These are phyloP conservation scores for Trachymyrmex septentrionalis DNA, from an alignment of 1,140 invertebrate genomes.

Conservation along the genomic window DNA sequence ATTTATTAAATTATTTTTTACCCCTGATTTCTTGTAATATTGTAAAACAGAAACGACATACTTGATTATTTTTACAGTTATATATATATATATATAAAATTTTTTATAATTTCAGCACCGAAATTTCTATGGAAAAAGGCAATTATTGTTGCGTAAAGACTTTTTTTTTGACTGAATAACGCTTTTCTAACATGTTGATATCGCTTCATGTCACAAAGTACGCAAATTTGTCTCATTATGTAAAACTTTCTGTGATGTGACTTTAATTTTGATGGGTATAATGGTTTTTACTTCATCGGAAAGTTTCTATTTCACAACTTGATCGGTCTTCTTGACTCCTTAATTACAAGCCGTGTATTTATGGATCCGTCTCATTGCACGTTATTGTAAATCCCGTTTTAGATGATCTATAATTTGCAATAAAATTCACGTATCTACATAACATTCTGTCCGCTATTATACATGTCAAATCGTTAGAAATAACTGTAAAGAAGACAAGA, in stretches of 20 bases:
- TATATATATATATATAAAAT: neutral
- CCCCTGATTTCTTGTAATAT: neutral
- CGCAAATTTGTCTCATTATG: constrained; percentile 34
- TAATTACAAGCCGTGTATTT: constrained; percentile 40
- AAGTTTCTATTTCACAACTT: constrained; percentile 54
- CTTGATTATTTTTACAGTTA: neutral
- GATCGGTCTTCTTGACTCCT: constrained; percentile 40
- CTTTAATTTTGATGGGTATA: constrained; percentile 44
- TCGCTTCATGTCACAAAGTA: constrained; percentile 27
- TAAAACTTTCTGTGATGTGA: constrained; percentile 45
- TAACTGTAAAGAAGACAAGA: neutral
- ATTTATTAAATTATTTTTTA: neutral
- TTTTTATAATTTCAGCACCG: neutral
- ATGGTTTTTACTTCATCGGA: constrained; percentile 5
- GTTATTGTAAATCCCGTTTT: constrained; percentile 16
- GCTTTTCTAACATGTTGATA: constrained; percentile 32
- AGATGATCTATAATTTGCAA: neutral
- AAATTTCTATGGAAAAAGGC: constrained; percentile 10
- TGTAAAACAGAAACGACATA: neutral
- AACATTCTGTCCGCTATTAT: neutral
- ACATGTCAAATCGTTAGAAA: neutral
- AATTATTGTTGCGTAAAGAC: constrained; percentile 30
- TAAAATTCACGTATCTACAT: constrained; percentile 8
- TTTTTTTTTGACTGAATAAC: constrained; percentile 4
- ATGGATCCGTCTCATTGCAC: neutral